phyloP scores from a whole-genome alignment of 1,140 invertebrate genomes.

The Neodiprion virginianus region DNA sequence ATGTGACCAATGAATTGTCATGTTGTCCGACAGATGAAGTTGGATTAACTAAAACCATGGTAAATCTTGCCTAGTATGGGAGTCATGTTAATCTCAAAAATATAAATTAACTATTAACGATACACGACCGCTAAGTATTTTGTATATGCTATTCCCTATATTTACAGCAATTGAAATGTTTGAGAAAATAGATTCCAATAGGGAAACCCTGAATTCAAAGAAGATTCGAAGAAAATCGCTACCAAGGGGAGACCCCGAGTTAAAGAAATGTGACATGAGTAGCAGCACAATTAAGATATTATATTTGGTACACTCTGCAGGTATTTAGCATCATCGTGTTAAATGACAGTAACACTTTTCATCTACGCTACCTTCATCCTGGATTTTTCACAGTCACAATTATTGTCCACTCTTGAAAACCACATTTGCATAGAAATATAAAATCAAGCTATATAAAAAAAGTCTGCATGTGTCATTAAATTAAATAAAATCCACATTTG shows the following conservation, averaged over 20 bases:
- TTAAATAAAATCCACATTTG: constrained; percentile 57
- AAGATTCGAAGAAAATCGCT: background rate
- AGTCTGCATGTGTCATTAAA: constrained; percentile 32
- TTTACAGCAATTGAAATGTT: no score
- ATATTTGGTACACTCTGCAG: background rate
- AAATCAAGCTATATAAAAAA: constrained; percentile 56
- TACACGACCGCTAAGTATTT: no score
- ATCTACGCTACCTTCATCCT: background rate
- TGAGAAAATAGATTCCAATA: constrained; percentile 1
- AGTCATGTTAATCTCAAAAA: no score
- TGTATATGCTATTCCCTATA: no score
- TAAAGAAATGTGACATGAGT: background rate
- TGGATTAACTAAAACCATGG: no score
- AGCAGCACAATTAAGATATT: background rate
- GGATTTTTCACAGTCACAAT: constrained; percentile 25
- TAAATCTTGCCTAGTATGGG: no score
- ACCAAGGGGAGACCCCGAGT: background rate
- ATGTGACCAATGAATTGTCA: no score
- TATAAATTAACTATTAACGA: no score
- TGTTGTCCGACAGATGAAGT: no score
- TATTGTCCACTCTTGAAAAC: constrained; percentile 33
- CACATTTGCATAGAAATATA: constrained; percentile 48
- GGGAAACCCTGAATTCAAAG: background rate
- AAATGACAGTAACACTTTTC: background rate
- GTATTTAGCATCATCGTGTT: constrained; percentile 4